These are phyloP conservation scores for Leptatherina wallacei DNA, from an alignment of 2,797 vertebrate genomes.

Conservation along the genomic window DNA sequence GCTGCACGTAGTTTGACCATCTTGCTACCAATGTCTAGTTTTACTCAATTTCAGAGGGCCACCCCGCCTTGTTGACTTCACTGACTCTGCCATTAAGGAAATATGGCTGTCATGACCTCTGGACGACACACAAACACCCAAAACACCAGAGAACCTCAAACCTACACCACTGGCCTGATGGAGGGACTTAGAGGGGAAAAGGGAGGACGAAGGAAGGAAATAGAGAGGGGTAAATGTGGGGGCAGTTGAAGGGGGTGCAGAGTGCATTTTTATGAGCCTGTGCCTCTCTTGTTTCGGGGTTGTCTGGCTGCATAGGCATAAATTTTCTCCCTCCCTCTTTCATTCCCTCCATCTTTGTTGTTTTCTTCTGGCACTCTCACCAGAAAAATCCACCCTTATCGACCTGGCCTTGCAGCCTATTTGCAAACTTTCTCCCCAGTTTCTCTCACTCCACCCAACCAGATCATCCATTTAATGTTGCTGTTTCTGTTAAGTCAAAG, in stretches of 20 bases:
- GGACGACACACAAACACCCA: conserved; percentile 49
- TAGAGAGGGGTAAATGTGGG: conserved; percentile 35
- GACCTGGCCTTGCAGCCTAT: conserved; percentile 50
- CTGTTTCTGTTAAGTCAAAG: conserved; percentile 17
- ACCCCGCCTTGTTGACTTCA: conserved; percentile 78
- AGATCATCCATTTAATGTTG: conserved; percentile 25
- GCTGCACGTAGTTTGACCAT: conserved; percentile 5
- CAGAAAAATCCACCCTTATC: conserved; percentile 52
- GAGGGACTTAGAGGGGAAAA: conserved; percentile 47
- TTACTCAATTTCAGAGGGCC: conserved; percentile 51
- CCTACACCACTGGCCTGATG: conserved; percentile 43
- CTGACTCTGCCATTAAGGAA: conserved; percentile 78
- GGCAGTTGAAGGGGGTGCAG: conserved; percentile 20
- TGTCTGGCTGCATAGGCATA: conserved; percentile 70
- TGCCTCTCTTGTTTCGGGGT: conserved; percentile 78
- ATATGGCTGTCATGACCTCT: conserved; percentile 79
- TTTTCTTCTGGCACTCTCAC: conserved; percentile 42
- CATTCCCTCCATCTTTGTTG: conserved; percentile 33
- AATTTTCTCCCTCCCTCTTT: conserved; percentile 54
- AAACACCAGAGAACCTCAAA: conserved; percentile 71
- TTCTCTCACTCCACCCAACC: conserved; percentile 15
- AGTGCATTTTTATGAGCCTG: conserved; percentile 78
- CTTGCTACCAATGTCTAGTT: conserved; percentile 22
- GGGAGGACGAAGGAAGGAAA: conserved; percentile 38
- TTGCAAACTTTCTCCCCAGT: conserved; percentile 64